phyloP scores from a whole-genome alignment of 2,888 invertebrate species.

The Drosophila fulvimacula region DNA sequence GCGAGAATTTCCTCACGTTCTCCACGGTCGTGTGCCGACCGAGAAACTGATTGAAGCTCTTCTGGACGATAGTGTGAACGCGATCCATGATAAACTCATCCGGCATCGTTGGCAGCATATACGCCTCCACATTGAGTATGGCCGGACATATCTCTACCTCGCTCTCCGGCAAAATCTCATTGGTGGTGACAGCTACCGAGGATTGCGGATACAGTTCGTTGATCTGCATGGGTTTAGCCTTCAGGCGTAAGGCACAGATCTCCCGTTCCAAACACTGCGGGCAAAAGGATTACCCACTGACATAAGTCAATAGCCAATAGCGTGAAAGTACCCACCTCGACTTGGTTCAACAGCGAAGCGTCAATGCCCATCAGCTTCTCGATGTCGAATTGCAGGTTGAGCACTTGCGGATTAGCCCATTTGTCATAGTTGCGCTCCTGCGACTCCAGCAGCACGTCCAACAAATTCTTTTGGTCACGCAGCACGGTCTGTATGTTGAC shows the following conservation, averaged over 20 bases:
- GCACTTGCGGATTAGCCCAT: slow-evolving; percentile 66
- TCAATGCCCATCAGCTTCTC: slow-evolving; percentile 79
- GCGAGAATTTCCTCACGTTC: slow-evolving; percentile 78
- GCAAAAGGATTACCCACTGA: neutral
- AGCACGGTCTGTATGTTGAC: slow-evolving; percentile 86
- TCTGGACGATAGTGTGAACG: slow-evolving; percentile 81
- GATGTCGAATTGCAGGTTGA: slow-evolving; percentile 76
- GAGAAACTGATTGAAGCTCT: slow-evolving; percentile 75
- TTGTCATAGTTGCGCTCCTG: slow-evolving; percentile 82
- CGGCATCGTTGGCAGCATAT: slow-evolving; percentile 73
- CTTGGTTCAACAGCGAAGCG: slow-evolving; percentile 85
- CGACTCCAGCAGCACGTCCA: slow-evolving; percentile 84
- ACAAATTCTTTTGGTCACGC: slow-evolving; percentile 86
- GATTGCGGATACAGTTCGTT: slow-evolving; percentile 49
- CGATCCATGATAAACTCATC: slow-evolving; percentile 81
- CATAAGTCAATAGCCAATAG: fast-evolving
- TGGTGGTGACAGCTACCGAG: slow-evolving; percentile 37
- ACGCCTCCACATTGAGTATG: slow-evolving; percentile 73
- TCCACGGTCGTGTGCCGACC: slow-evolving; percentile 68
- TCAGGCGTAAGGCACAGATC: slow-evolving; percentile 82
- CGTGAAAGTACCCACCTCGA: slow-evolving; percentile 83
- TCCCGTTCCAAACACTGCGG: slow-evolving; percentile 81
- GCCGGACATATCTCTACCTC: slow-evolving; percentile 61
- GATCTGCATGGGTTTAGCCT: slow-evolving; percentile 82
- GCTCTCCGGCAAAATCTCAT: slow-evolving; percentile 60